Conservation (phyloP, 2,797 vertebrate species). For the Xenentodon cancila region DNA sequence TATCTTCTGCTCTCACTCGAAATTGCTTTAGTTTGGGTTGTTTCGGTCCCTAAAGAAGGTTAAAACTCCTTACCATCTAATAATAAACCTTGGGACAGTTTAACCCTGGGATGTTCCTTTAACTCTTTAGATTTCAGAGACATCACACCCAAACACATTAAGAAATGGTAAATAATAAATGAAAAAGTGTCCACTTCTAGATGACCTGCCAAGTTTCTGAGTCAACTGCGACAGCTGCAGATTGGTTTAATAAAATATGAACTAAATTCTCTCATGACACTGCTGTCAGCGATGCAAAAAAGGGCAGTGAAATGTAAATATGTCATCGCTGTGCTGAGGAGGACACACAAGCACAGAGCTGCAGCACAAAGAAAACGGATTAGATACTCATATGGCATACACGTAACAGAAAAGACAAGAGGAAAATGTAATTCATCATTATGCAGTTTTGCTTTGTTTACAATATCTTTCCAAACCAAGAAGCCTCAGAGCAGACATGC, state of each 20-base stretch:
- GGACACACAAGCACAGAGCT: constrained; percentile 11
- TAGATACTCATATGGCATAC: too few relatives aligned
- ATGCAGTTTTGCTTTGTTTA: too few relatives aligned
- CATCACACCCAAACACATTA: constrained; percentile 24
- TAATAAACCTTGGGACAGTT: too few relatives aligned
- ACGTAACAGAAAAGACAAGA: too few relatives aligned
- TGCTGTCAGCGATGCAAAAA: constrained; percentile 62
- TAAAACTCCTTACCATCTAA: too few relatives aligned
- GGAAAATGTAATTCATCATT: too few relatives aligned
- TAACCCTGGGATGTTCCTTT: too few relatives aligned
- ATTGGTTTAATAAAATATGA: constrained; percentile 74
- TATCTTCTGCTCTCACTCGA: too few relatives aligned
- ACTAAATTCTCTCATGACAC: constrained; percentile 63
- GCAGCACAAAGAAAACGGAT: background rate
- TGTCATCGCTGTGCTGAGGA: constrained; percentile 3
- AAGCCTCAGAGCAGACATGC: too few relatives aligned
- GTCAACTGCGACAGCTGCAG: constrained; percentile 55
- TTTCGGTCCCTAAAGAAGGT: too few relatives aligned
- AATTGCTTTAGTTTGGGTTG: too few relatives aligned
- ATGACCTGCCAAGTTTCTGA: constrained; percentile 64
- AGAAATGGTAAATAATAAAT: constrained; percentile 70
- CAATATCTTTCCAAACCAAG: too few relatives aligned
- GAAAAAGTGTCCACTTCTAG: constrained; percentile 57
- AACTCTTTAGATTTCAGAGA: constrained; percentile 32
- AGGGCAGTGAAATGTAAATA: constrained; percentile 60